Conservation (phyloP, 2,888 invertebrate genomes). For the Gymnoscelis rufifasciata region DNA sequence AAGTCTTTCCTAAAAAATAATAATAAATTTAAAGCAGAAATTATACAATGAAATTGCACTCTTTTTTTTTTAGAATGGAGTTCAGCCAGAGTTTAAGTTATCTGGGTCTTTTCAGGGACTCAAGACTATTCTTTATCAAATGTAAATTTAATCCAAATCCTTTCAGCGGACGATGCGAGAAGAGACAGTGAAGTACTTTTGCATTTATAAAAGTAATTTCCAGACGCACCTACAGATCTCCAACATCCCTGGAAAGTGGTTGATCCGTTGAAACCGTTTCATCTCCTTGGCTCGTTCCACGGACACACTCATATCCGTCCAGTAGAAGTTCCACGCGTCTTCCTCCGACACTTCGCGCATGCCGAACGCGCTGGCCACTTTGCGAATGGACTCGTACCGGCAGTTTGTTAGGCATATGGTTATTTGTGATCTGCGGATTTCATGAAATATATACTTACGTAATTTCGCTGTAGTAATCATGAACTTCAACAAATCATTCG, state of each 20-base stretch:
- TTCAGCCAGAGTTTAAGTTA: no score
- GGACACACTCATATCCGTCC: slow-evolving; percentile 93
- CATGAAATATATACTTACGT: neutral
- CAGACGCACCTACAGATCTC: slow-evolving; percentile 83
- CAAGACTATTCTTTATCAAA: no score
- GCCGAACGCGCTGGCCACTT: slow-evolving; percentile 83
- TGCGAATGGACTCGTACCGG: slow-evolving; percentile 85
- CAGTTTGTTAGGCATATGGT: slow-evolving; percentile 85
- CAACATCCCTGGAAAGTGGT: slow-evolving; percentile 95
- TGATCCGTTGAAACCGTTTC: slow-evolving; percentile 94
- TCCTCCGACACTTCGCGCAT: slow-evolving; percentile 88
- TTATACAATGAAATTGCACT: neutral
- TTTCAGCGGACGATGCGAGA: no score
- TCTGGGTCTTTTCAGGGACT: no score
- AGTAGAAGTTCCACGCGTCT: slow-evolving; percentile 93
- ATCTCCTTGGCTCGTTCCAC: slow-evolving; percentile 93
- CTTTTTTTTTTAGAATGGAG: no score
- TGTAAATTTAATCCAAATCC: no score
- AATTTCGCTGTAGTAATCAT: no score
- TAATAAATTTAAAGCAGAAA: neutral
- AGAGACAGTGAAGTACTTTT: no score
- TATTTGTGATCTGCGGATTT: slow-evolving; percentile 61
- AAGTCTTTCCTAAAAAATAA: slow-evolving; percentile 85
- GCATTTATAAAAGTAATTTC: no score
- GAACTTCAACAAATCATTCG: no score